phyloP scores from a whole-genome alignment of 2,797 vertebrate species.

The Lerista edwardsae region DNA sequence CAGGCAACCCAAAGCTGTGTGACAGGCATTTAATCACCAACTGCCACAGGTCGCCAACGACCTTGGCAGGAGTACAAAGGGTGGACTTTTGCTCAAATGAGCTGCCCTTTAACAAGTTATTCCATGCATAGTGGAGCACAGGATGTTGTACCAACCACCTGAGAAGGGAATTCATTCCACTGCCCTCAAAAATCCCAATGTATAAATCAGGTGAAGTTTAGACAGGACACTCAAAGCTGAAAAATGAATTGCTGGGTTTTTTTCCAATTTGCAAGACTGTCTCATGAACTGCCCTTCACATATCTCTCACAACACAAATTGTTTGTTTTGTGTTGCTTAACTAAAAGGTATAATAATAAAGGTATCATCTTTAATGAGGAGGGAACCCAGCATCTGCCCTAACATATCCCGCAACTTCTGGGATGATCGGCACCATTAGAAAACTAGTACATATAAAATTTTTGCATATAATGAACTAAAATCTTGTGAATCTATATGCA shows the following conservation, averaged over 20 bases:
- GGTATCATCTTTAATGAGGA: too few relatives aligned
- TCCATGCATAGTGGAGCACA: neutral
- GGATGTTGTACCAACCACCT: slow-evolving; percentile 30
- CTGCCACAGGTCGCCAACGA: neutral
- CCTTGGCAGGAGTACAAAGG: slow-evolving; percentile 1
- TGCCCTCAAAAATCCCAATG: neutral
- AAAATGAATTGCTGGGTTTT: neutral
- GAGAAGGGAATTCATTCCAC: neutral
- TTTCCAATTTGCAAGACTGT: neutral
- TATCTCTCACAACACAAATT: neutral
- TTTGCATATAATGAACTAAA: neutral
- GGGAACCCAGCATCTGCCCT: too few relatives aligned
- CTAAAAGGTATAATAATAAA: too few relatives aligned
- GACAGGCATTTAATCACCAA: slow-evolving; percentile 9
- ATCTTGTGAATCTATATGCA: too few relatives aligned
- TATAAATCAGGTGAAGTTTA: neutral
- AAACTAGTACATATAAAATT: neutral
- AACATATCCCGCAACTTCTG: too few relatives aligned
- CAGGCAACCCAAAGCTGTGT: neutral
- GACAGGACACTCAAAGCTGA: neutral
- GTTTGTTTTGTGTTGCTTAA: too few relatives aligned
- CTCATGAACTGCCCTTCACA: neutral
- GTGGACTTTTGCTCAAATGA: neutral
- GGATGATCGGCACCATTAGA: too few relatives aligned
- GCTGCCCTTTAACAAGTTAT: slow-evolving; percentile 3